Percentiles rank a stretch among this genome's conserved stretches.
Conservation (phyloP, 1,140 invertebrate species). For the Neodiprion virginianus region DNA sequence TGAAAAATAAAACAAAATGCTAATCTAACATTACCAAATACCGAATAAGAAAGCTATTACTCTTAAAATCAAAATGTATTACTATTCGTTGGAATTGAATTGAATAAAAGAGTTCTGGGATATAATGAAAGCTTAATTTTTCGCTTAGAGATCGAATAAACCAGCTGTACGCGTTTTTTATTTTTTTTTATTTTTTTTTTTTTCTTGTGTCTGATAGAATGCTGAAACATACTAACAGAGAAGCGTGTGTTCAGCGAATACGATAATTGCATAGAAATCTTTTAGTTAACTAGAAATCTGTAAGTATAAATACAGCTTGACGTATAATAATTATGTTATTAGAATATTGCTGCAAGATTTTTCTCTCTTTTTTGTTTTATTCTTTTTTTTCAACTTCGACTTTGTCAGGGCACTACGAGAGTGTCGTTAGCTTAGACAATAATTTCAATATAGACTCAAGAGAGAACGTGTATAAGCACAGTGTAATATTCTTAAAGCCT, state of each 20-base stretch:
- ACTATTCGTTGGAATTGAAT: neutral
- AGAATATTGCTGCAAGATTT: slow-evolving; percentile 14
- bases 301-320: slow-evolving; percentile 7
- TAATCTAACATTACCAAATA: no score
- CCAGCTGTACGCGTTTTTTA: neutral
- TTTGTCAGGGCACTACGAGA: slow-evolving; percentile 32
- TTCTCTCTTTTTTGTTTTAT: slow-evolving; percentile 9
- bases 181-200: slow-evolving; percentile 15
- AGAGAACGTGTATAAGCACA: slow-evolving; percentile 38
- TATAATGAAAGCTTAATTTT: neutral
- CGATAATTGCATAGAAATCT: neutral
- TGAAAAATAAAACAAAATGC: neutral
- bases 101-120: neutral
- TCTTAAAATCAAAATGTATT: neutral
- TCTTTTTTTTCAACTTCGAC: neutral
- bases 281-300: neutral
- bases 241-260: neutral
- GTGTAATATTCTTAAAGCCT: slow-evolving; percentile 26
- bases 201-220: neutral
- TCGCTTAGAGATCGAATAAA: neutral
- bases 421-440: slow-evolving; percentile 36
- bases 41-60: neutral
- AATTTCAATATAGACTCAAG: slow-evolving; percentile 27
- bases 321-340: slow-evolving; percentile 8
- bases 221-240: slow-evolving; percentile 8